Evolutionary conservation across 2,888 invertebrate species (phyloP).

Genomic region (Catotricha subobsoleta): DNA sequence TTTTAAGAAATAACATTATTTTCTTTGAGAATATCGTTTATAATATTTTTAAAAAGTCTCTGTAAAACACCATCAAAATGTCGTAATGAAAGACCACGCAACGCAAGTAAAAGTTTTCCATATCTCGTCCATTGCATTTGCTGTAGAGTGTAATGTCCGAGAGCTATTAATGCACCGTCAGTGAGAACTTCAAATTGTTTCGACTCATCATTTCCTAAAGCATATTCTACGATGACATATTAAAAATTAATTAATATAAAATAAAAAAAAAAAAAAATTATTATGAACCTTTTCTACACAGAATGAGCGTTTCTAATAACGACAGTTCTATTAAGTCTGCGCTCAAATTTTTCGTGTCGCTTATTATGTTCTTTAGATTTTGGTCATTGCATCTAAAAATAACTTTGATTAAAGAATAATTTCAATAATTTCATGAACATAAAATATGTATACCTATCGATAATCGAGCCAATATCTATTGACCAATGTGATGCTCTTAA

Average conservation of each 20-base stretch:
- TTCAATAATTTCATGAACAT: slow-evolving; percentile 4
- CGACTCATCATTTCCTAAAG: slow-evolving; percentile 18
- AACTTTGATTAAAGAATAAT: background rate
- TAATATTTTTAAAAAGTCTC: slow-evolving; percentile 20
- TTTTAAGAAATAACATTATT: too few species aligned
- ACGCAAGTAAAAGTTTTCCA: slow-evolving; percentile 23
- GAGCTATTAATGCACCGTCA: slow-evolving; percentile 22
- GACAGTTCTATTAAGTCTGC: slow-evolving; percentile 33
- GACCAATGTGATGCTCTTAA: slow-evolving; percentile 40
- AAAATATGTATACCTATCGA: slow-evolving; percentile 14
- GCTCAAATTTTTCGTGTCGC: slow-evolving; percentile 25
- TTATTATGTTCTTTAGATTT: slow-evolving; percentile 23
- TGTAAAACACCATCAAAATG: slow-evolving; percentile 22
- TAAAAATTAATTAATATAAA: background rate
- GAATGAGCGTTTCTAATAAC: slow-evolving; percentile 32
- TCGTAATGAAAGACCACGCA: slow-evolving; percentile 22
- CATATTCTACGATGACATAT: slow-evolving; percentile 18
- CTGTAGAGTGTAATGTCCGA: slow-evolving; percentile 25
- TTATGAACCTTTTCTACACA: slow-evolving; percentile 32
- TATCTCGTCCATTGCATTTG: slow-evolving; percentile 25
- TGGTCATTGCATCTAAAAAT: slow-evolving; percentile 18
- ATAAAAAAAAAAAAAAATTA: background rate
- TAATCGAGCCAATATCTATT: slow-evolving; percentile 27
- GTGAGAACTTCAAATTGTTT: slow-evolving; percentile 21
- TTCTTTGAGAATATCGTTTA: slow-evolving; percentile 15